Evolutionary conservation across 2,113 vertebrate species (phyloP).

Genomic region (Hippotragus niger): DNA sequence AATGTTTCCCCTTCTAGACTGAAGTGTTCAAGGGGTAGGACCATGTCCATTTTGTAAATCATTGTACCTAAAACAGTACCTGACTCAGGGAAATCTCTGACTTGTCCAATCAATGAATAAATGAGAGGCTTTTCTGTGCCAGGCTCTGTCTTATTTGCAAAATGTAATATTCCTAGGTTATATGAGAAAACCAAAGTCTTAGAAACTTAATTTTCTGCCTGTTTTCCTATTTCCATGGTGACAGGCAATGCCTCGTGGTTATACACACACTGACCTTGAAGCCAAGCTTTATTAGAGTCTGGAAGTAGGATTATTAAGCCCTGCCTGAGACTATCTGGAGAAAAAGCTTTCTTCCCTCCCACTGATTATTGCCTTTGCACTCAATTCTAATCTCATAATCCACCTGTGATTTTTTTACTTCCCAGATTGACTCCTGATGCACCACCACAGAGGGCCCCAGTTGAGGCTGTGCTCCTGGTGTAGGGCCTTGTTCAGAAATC

Average conservation of each 20-base stretch:
- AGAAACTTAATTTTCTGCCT: neutral
- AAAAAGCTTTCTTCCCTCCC: neutral
- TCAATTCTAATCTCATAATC: neutral
- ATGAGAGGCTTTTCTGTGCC: neutral
- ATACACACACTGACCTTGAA: neutral
- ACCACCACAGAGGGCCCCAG: neutral
- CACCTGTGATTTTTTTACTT: neutral
- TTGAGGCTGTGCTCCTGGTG: accelerated
- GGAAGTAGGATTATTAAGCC: neutral
- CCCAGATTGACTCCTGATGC: neutral
- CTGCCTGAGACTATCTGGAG: neutral
- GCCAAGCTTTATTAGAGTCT: neutral
- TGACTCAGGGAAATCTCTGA: neutral
- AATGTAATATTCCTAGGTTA: neutral
- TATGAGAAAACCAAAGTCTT: neutral
- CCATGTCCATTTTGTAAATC: neutral
- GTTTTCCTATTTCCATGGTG: neutral
- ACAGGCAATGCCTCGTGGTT: neutral
- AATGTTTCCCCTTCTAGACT: neutral
- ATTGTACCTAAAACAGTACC: neutral
- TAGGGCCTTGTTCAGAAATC: neutral
- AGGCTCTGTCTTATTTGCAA: neutral
- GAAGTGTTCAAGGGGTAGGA: neutral
- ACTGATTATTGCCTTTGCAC: neutral
- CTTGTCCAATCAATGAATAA: neutral